Evolutionary conservation across 2,888 invertebrate genomes (phyloP), one percentile per base, ranked within the genome.

Genomic region (Hyles lineata): DNA sequence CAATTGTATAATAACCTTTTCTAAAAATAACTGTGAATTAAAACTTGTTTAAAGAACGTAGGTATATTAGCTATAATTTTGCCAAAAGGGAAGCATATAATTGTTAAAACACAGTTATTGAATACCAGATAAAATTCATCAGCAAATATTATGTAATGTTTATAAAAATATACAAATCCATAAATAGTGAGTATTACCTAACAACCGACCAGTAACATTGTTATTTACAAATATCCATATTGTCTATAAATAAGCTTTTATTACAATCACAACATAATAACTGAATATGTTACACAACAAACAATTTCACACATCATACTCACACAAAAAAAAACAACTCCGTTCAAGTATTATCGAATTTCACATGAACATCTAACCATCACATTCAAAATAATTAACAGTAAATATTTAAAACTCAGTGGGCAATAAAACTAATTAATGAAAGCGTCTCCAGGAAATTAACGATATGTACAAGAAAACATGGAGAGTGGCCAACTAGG

Each of bases 401-500:
- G 23, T 50, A 67, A 67, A 67, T 67, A 67, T 67, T 43, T 50
- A 23, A 55, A 50, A 25, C 17, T 35, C 32, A 58, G 61, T 35
- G n/a, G n/a, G n/a, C 21, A 55, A 62, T 62, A 70, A 70, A 70
- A 23, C 19, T 70, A 58, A 73, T 73, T 21, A 81, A 75, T 29
- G 43, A 70, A 35, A 67, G 50, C 69, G 58, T 74, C 73, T 79
- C 76, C 78, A 76, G 80, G 73, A 76, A 76, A 79, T 73, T 78
- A 79, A 77, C 74, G 75, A 79, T 73, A 73, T 75, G n/a, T 76
- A 78, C 78, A 76, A 78, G 74, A 78, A 75, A 72, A 72, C 75
- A 85, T 89, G 88, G 87, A 87, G 77, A 73, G 74, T 76, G 76
- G 89, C 88, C 87, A 88, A 89, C 81, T 88, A 82, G 87, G 82